These are phyloP conservation scores for Ichneumoninae sp. DNA, from an alignment of 2,888 invertebrate genomes.

Conservation along the genomic window DNA sequence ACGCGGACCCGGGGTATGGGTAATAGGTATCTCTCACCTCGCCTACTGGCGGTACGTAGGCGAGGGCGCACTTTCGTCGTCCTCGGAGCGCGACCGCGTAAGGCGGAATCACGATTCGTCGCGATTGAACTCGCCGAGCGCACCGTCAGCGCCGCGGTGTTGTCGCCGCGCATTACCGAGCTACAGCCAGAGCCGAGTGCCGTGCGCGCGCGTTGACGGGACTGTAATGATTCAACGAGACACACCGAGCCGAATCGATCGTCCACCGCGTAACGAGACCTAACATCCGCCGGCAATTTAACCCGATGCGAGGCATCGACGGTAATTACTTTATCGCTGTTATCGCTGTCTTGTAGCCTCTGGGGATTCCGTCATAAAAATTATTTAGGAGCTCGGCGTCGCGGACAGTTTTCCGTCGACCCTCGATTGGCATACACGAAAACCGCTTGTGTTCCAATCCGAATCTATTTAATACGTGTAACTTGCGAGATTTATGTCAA, in stretches of 20 bases:
- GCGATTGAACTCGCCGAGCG: conserved; percentile 55
- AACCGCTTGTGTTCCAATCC: conserved; percentile 26
- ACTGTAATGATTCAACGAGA: conserved; percentile 65
- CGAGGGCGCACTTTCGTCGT: neutral
- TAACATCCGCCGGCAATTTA: neutral
- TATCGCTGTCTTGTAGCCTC: neutral
- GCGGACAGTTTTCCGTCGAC: neutral
- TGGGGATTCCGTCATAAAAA: neutral
- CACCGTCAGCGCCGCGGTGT: conserved; percentile 49
- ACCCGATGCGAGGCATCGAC: neutral
- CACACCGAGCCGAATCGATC: conserved; percentile 65
- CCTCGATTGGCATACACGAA: neutral
- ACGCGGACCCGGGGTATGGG: conserved; percentile 56
- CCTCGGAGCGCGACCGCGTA: conserved; percentile 37
- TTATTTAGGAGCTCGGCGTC: neutral
- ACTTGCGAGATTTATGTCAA: conserved; percentile 26
- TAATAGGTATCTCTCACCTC: conserved; percentile 63
- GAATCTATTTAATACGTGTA: conserved; percentile 4
- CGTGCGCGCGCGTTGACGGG: conserved; percentile 66
- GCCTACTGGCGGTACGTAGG: conserved; percentile 30
- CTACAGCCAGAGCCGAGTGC: conserved; percentile 22
- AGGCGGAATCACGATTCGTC: conserved; percentile 57
- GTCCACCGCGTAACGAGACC: conserved; percentile 10
- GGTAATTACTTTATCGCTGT: neutral
- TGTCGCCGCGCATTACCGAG: conserved; percentile 54